Conservation (phyloP, 2,797 vertebrate genomes). For the Neosalanx taihuensis region DNA sequence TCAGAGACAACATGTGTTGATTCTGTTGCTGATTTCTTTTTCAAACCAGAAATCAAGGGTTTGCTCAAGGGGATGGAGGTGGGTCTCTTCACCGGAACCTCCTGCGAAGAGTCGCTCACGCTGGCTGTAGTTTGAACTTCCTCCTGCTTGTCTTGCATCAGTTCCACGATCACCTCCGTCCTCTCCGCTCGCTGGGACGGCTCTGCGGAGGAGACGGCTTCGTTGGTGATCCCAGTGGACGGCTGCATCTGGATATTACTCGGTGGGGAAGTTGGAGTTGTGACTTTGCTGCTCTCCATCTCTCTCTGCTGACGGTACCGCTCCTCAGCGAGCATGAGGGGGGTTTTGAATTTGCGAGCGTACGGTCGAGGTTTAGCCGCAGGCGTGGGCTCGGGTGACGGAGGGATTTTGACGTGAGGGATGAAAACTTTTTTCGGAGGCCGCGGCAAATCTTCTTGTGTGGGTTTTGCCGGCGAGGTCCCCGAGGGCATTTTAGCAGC, state of each 20-base stretch:
- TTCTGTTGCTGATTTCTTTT: conserved; percentile 59
- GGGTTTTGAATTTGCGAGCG: conserved; percentile 89
- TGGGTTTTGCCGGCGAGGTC: conserved; percentile 44
- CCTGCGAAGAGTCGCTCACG: conserved; percentile 36
- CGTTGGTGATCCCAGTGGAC: background rate
- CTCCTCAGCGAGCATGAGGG: conserved; percentile 93
- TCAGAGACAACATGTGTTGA: conserved; percentile 47
- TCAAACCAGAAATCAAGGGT: conserved; percentile 55
- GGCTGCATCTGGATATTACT: conserved; percentile 21
- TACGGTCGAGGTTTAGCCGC: conserved; percentile 67
- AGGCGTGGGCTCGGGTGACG: conserved; percentile 62
- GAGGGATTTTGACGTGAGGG: conserved; percentile 77
- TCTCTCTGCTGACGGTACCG: conserved; percentile 81
- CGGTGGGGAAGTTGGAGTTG: conserved; percentile 61
- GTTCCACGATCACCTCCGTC: conserved; percentile 30
- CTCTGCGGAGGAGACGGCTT: conserved; percentile 12
- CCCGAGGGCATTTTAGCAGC: conserved; percentile 46
- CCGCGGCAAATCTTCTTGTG: conserved; percentile 59
- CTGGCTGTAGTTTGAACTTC: conserved; percentile 40
- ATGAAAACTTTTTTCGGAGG: conserved; percentile 62
- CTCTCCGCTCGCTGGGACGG: conserved; percentile 28
- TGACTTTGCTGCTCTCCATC: conserved; percentile 64
- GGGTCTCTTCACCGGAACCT: conserved; percentile 45
- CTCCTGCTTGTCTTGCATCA: conserved; percentile 36
- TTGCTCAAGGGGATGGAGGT: conserved; percentile 62